Base-by-base conservation (phyloP, 2,888 invertebrate species). In the Cheilosia variabilis region DNA sequence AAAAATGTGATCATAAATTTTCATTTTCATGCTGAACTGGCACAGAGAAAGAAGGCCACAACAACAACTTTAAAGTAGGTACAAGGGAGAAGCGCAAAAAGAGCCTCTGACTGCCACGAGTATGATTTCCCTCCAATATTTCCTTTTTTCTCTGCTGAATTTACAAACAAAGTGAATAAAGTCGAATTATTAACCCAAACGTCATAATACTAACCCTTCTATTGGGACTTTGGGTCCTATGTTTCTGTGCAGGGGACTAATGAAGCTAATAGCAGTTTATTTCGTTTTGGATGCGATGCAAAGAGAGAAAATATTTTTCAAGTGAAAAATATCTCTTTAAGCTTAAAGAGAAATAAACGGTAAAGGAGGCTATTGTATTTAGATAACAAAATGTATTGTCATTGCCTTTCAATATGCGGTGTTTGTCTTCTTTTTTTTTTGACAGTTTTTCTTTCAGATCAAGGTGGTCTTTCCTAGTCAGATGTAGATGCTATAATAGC, bases 1-100 rank as follows among this genome's bases (percentile, higher is more conserved):
- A 79, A 84, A 83, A 84, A 84, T 73, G 83, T 84, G 83, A 79
- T 79, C 83, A 79, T 84, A 84, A 84, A 84, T 84, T 84, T 79
- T 37, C 62, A 83, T 83, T 83, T 83, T 79, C 75, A 69, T 41
- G 73, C 73, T 84, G 79, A 79, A 84, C 52, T 79, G 58, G 41
- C 73, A 75, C 60, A 75, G 45, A 63, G 63, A 79, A 84, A 75
- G 73, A 68, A 69, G 55, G 63, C 58, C 68, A 68, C 34, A 76
- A 15, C 34, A 76, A 15, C 37, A 10, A 17, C n/a, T 45, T n/a
- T 37, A 27, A 6, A 7, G 4, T n/a, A 41, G 19, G 27, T 22
- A 45, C 17, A 24, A n/a, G 4, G 24, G n/a, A 13, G 4, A 31
- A 57, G 37, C 13, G 37, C 43, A 47, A 55, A 31, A 9, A 34